A percentile compares a stretch with the other conserved stretches of the same genome.
These are phyloP conservation scores for Drosophila mimica DNA, from an alignment of 2,888 invertebrate genomes.

Conservation along the genomic window DNA sequence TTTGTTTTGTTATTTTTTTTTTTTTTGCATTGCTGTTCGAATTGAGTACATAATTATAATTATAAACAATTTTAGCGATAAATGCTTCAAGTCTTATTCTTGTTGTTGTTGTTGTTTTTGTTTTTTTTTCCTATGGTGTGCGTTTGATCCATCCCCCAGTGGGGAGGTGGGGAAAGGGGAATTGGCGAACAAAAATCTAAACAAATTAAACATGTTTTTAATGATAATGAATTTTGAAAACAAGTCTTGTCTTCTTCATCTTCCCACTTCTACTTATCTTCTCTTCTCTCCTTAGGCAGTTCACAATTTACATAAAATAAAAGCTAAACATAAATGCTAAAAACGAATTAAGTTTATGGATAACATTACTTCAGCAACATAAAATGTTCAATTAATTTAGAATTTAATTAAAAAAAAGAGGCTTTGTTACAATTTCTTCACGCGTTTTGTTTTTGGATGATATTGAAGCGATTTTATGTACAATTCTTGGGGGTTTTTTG, in stretches of 20 bases:
- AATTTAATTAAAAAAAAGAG: neutral
- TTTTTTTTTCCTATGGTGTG: constrained; percentile 35
- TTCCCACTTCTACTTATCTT: constrained; percentile 4
- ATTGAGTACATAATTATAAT: constrained; percentile 61
- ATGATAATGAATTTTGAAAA: constrained; percentile 22
- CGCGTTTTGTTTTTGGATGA: constrained; percentile 26
- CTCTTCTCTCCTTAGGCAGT: constrained; percentile 27
- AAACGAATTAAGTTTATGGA: constrained; percentile 30
- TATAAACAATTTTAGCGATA: constrained; percentile 57
- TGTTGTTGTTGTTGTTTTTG: constrained; percentile 44
- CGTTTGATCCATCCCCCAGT: constrained; percentile 16
- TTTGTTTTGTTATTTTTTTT: constrained; percentile 2
- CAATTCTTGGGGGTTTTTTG: constrained; percentile 11
- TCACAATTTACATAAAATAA: constrained; percentile 39
- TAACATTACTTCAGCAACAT: constrained; percentile 24
- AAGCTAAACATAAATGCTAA: constrained; percentile 11
- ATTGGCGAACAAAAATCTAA: constrained; percentile 14
- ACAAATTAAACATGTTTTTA: constrained; percentile 4
- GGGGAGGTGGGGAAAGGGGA: neutral
- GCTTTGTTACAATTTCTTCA: constrained; percentile 31
- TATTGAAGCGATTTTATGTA: constrained; percentile 57
- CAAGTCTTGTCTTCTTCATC: constrained; percentile 50
- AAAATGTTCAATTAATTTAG: neutral
- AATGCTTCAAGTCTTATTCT: constrained; percentile 77
- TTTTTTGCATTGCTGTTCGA: constrained; percentile 50